These are phyloP conservation scores for Tetramorium bicarinatum DNA, from an alignment of 2,888 invertebrate species.

Conservation along the genomic window DNA sequence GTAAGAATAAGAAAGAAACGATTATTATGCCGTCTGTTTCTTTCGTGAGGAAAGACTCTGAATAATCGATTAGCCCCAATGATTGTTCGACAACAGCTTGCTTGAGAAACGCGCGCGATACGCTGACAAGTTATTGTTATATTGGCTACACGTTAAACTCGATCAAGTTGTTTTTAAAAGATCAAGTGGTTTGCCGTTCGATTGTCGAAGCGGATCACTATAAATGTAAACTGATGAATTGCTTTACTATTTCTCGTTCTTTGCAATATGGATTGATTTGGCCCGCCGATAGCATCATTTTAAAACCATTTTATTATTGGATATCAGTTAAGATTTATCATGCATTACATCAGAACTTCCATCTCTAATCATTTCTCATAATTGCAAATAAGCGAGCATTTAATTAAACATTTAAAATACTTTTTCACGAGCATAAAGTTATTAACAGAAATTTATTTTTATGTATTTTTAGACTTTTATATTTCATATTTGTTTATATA, in stretches of 20 bases:
- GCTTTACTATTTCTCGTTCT: not conserved
- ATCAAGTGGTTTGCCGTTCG: slow-evolving; percentile 29
- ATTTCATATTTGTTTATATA: not conserved
- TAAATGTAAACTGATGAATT: slow-evolving; percentile 21
- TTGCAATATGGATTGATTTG: not conserved
- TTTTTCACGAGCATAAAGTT: not conserved
- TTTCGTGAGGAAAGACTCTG: not conserved
- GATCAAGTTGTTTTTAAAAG: slow-evolving; percentile 26
- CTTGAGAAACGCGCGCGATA: slow-evolving; percentile 33
- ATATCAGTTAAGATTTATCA: not conserved
- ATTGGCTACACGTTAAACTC: slow-evolving; percentile 28
- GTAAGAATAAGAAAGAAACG: slow-evolving; percentile 42
- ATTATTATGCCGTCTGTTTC: not conserved
- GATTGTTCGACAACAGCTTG: not conserved
- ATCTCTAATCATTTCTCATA: not conserved
- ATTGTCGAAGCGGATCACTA: not conserved
- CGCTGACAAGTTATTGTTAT: slow-evolving; percentile 50
- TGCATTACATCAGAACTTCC: not conserved
- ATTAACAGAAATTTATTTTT: not conserved
- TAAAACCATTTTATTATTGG: not conserved
- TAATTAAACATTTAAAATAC: not conserved
- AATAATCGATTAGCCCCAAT: slow-evolving; percentile 45
- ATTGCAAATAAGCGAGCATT: not conserved
- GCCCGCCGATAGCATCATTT: not conserved
- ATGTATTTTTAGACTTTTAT: not conserved